Evolutionary conservation across 2,113 vertebrate species (phyloP).

Genomic region (Poeciliopsis turrubarensis): DNA sequence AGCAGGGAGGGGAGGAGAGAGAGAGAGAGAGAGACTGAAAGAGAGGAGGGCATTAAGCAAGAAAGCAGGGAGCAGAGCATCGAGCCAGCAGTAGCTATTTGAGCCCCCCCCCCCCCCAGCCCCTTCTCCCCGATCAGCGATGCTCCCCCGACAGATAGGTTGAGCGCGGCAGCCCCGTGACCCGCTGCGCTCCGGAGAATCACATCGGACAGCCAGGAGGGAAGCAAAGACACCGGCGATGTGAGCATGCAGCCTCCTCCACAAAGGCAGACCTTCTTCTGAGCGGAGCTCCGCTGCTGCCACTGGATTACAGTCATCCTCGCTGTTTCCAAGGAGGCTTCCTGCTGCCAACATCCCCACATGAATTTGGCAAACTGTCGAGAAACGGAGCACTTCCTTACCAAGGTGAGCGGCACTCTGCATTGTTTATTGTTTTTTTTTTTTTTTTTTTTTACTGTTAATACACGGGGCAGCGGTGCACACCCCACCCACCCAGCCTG

Average conservation of each 20-base stretch:
- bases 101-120: constrained; percentile 61
- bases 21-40: constrained; percentile 9
- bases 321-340: constrained; percentile 60
- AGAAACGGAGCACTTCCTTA: constrained; percentile 67
- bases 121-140: constrained; percentile 33
- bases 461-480: constrained; percentile 32
- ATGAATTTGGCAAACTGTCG: constrained; percentile 63
- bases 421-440: not conserved
- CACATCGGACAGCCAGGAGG: constrained; percentile 3
- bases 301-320: constrained; percentile 65
- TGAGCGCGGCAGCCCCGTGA: constrained; percentile 58
- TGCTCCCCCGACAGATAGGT: constrained; percentile 64
- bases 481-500: constrained; percentile 60
- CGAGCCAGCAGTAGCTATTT: constrained; percentile 65
- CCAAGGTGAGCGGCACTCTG: constrained; percentile 57
- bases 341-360: constrained; percentile 73
- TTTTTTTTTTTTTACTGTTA: not conserved
- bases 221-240: constrained; percentile 47
- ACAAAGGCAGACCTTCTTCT: constrained; percentile 56
- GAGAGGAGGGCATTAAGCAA: constrained; percentile 72
- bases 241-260: constrained; percentile 59
- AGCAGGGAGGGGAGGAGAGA: constrained; percentile 3
- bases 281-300: constrained; percentile 54
- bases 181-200: constrained; percentile 44
- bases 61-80: constrained; percentile 75